Base-by-base conservation (phyloP, 2,113 vertebrate genomes). In the Myocastor coypus region DNA sequence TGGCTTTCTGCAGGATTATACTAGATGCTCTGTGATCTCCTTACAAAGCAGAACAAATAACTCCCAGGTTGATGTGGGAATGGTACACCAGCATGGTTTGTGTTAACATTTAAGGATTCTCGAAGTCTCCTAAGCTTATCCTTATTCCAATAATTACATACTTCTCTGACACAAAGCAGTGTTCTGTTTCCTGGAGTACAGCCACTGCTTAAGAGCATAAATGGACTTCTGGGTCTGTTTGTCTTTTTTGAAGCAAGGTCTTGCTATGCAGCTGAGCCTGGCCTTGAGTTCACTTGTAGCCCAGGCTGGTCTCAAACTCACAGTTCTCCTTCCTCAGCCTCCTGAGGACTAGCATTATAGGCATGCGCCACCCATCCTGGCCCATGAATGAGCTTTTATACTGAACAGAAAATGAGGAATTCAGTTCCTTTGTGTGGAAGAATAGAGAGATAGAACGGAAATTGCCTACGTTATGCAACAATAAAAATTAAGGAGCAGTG, bases 401-500 rank as follows among this genome's bases (percentile, higher is more conserved):
- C 92, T 61, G 71, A 64, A 19, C 66, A 63, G 40, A 57, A 87
- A 83, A 22, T 4, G 50, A 40, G 68, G 37, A 14, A 3, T 17
- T 92, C 52, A 0, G 0, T 83, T 77, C 30, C 20, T 61, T 50
- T 59, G 9, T 68, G 42, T 10, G 28, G 46, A 89, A 8, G 28
- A 40, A 68, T 0, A 34, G 32, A 88, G 12, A 30, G 20, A 11
- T 14, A 4, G 55, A 83, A 59, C 8, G 46, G 52, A 87, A 85
- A 17, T 91, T 94, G 90, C 42, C 22, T 92, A 57, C 83, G 16
- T 52, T 93, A 32, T 24, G 20, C 52, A 94, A 32, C 85, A 68
- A 96, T 96, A 95, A 89, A 89, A 92, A 78, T 83, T 96, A 94
- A 86, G 81, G 37, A 78, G 46, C 40, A 87, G 85, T 37, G 75